Conservation (phyloP, 2,113 vertebrate genomes). For the Proterorhinus semilunaris region DNA sequence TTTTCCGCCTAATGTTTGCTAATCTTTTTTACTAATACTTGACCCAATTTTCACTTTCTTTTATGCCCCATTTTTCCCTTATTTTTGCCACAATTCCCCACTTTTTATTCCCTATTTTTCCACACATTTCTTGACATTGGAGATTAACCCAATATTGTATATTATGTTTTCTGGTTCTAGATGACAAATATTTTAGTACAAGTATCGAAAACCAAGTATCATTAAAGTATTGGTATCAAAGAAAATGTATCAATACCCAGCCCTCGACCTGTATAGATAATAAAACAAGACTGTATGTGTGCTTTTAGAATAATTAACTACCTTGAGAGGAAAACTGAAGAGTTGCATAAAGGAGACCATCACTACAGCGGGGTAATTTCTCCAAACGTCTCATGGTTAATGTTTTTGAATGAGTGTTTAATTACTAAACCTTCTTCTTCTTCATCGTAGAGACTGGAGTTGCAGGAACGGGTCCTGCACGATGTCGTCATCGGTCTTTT, state of each 20-base stretch:
- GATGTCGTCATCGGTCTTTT: conserved; percentile 86
- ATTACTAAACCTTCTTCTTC: not conserved
- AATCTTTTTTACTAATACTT: too few species aligned
- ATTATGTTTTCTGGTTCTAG: too few species aligned
- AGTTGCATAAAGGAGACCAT: conserved; percentile 87
- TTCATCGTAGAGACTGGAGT: conserved; percentile 78
- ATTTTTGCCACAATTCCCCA: too few species aligned
- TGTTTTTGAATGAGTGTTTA: not conserved
- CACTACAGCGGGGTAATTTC: conserved; percentile 88
- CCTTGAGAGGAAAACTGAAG: conserved; percentile 85
- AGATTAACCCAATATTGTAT: too few species aligned
- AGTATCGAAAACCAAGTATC: too few species aligned
- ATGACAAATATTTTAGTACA: too few species aligned
- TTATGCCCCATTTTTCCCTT: too few species aligned
- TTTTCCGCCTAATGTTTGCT: too few species aligned
- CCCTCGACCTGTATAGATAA: not conserved
- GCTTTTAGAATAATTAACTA: conserved; percentile 85
- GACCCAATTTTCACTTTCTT: too few species aligned
- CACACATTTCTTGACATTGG: too few species aligned
- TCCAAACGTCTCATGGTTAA: not conserved
- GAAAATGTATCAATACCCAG: too few species aligned
- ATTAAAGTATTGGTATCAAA: not conserved
- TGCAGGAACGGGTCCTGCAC: conserved; percentile 88
- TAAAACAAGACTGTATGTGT: not conserved
- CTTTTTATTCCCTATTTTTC: too few species aligned